Evolutionary conservation across 2,797 vertebrate genomes (phyloP), one percentile per base, ranked within the genome.

Genomic region (Todus mexicanus): DNA sequence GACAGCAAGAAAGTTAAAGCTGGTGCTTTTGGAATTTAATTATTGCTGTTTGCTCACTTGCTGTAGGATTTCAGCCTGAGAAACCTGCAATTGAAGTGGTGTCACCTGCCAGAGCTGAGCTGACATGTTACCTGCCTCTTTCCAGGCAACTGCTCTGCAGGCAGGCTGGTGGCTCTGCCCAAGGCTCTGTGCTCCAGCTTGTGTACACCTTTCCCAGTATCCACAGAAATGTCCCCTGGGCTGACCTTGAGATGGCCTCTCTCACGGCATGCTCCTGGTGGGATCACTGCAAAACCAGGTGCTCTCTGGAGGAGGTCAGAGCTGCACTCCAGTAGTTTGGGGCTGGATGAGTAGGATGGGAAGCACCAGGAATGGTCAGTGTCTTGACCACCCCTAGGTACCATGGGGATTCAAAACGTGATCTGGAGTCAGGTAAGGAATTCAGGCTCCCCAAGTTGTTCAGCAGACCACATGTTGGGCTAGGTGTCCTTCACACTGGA

Each of bases 311-410:
- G 20, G 37, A 53, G 40, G 37, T 72, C 54, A 71, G 42, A 33
- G 15, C 38, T 85, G 27, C 20, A 15, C 3, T 26, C 9, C 33
- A 66, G 15, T 23, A 65, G 23, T 13, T 2, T 3, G 2, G 37
- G 26, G 12, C 23, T 70, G 16, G 10, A 20, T 0, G 2, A 40
- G 10, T 8, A 65, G 43, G 13, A 43, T 0, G 0, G 37, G 48
- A 80, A 37, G 10, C 16, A 48, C 6, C 16, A 48, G 33, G 13
- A 10, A 38, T 15, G 10, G 5, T 10, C 42, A 38, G 27, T 31
- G 27, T 35, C 54, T 50, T 7, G 22, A 22, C 45, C 45, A 69
- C 5, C 9, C 7, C 15, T 15, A 23, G 15, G 29, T 51, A 10
- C 21, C 40, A 18, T n/a, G 17, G 35, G 27, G 5, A 8, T 74